phyloP scores from a whole-genome alignment of 2,888 invertebrate genomes.

The Rutpela maculata region DNA sequence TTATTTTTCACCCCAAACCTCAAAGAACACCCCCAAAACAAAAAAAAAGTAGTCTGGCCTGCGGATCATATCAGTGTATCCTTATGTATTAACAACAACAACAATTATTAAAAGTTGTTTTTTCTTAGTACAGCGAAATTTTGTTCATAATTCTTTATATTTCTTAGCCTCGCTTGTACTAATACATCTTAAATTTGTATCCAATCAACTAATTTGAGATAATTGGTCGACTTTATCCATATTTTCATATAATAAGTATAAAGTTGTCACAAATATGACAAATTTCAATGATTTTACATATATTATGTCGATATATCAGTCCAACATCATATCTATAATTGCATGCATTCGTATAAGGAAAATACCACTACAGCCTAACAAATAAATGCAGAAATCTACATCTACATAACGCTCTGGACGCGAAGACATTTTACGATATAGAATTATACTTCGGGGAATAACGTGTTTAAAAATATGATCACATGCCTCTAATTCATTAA shows the following conservation, averaged over 20 bases:
- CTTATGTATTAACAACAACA: too few species aligned
- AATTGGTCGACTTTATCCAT: conserved; percentile 9
- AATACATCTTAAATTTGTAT: neutral
- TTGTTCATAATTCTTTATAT: neutral
- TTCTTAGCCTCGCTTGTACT: neutral
- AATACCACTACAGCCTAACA: conserved; percentile 63
- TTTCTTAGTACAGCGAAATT: too few species aligned
- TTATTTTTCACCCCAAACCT: too few species aligned
- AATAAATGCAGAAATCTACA: conserved; percentile 62
- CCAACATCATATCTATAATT: conserved; percentile 66
- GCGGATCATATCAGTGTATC: too few species aligned
- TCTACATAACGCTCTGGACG: conserved; percentile 59
- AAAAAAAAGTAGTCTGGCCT: too few species aligned
- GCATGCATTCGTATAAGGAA: conserved; percentile 65
- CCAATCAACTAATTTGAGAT: conserved; percentile 13
- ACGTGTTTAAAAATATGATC: conserved; percentile 24
- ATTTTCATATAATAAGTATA: conserved; percentile 41
- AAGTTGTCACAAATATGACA: conserved; percentile 61
- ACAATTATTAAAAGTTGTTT: too few species aligned
- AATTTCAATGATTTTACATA: conserved; percentile 62
- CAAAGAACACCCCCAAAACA: too few species aligned
- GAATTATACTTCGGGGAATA: conserved; percentile 26
- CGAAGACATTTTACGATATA: conserved; percentile 56
- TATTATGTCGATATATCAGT: conserved; percentile 62
- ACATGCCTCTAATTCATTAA: conserved; percentile 24